Evolutionary conservation across 1,140 invertebrate genomes (phyloP), one percentile per base, ranked within the genome.

Genomic region (Agrypnia vestita): DNA sequence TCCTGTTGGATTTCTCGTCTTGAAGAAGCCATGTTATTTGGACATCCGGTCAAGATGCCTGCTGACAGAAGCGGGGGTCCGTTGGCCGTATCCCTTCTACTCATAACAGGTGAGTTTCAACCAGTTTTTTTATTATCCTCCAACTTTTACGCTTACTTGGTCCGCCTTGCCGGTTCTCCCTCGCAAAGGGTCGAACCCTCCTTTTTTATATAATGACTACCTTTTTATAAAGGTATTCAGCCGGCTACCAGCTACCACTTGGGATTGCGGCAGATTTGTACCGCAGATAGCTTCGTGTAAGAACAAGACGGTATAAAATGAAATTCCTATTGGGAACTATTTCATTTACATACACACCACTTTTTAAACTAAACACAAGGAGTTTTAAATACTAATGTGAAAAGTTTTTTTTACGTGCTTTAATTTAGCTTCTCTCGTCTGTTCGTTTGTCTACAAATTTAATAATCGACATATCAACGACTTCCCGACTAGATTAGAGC

Each of bases 81-180:
- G 19, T 10, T 64, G n/a, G 19, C 25, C 13, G 19, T 64, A n/a
- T 35, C 61, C 35, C 25, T 64, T 64, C 61, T 64, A 25, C 21
- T 43, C 19, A 35, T 64, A 64, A 64, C 61, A 64, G 61, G 61
- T 64, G 61, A 64, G 61, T 62, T 62, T 35, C 21, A 15, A 51
- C 49, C 49, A 15, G 49, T 51, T 51, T 51, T 51, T 51, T 51
- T 9, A 15, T 51, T 15, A 13, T 51, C 49, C 1, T 9, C 8
- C 11, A 13, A 13, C n/a, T 51, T 51, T 51, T 51, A 51, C 49
- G 49, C 49, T 51, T 9, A 12, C 11, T 51, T 3, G n/a, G 11
- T 13, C 11, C 49, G 49, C 49, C 49, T 8, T 15, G 49, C 3
- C n/a, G 49, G 49, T 51, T 12, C 49, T 51, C 49, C 49, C 49